Evolutionary conservation across 2,888 invertebrate genomes (phyloP), one percentile per base, ranked within the genome.

Genomic region (Nymphalis c-album): DNA sequence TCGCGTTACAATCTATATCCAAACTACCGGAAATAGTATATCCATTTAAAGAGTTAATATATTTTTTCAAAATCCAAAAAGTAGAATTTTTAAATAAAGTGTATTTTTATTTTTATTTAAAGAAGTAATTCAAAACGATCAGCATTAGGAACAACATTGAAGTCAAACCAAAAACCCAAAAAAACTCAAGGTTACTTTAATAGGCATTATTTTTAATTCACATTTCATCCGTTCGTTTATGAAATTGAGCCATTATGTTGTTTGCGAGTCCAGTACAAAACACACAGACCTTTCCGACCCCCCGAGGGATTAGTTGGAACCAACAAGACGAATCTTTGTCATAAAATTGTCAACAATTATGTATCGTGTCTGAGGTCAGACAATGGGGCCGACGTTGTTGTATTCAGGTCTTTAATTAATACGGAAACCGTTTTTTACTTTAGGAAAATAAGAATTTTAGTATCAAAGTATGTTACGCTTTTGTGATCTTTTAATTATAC

Each of bases 331-430:
- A 48, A 64, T 69, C 64, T 63, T 60, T 66, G 65, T 71, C 64
- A 66, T 48, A 57, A 58, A 60, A 68, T 71, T 71, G 69, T 68
- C 66, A 66, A 64, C 67, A 67, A 64, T 71, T 71, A 65, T 63
- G 63, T 63, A 60, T 66, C 47, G 57, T 58, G 53, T 66, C 51
- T 17, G 64, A 31, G 53, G 46, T 22, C 40, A 40, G 40, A 40
- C 40, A 40, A 16, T 55, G 18, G 18, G 17, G 7, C 18, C 7
- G 17, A n/a, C 8, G 18, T n/a, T 17, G 8, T 35, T 40, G 35
- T 40, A 18, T 40, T 17, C 57, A 18, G 57, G 18, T 6, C 40
- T 57, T 57, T 40, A 26, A 55, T 55, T 55, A 55, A 26, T 31
- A 55, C 17, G 53, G 31, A n/a, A 55, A 55, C 17, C 17, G 7